Percentiles rank a stretch among this genome's conserved stretches.
Conservation (phyloP, 35 echinoderm and acorn worm species). For the Ptychodera flava region DNA sequence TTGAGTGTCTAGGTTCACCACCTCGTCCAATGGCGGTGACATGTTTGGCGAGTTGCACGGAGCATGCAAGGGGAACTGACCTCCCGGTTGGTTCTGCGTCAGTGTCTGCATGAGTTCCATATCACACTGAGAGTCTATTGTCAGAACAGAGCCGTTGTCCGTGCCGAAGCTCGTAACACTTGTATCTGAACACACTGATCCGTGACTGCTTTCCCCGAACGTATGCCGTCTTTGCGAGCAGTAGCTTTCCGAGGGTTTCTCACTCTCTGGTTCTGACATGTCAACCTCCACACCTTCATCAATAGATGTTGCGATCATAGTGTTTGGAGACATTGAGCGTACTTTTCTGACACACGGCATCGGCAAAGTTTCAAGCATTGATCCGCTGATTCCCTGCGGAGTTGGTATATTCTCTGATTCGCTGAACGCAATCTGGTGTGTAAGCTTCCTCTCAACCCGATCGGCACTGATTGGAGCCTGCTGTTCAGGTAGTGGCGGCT, state of each 20-base stretch:
- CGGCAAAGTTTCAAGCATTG: conserved; percentile 64
- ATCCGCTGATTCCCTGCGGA: conserved; percentile 53
- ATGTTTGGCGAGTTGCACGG: conserved; percentile 90
- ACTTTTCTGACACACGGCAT: conserved; percentile 52
- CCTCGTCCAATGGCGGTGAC: conserved; percentile 45
- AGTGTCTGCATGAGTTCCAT: conserved; percentile 96
- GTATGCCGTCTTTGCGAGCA: neutral
- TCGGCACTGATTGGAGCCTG: neutral
- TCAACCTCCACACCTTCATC: conserved; percentile 91
- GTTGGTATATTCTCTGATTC: conserved; percentile 64
- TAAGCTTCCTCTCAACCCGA: neutral
- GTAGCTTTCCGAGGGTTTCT: neutral
- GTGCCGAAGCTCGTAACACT: neutral
- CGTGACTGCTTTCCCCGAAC: neutral
- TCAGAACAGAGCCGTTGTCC: neutral
- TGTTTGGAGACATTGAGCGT: conserved; percentile 83
- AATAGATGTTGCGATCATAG: conserved; percentile 93
- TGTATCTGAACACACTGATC: neutral
- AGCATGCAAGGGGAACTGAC: conserved; percentile 43
- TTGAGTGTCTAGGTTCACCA: neutral
- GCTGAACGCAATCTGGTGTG: conserved; percentile 30
- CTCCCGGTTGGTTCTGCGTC: conserved; percentile 50
- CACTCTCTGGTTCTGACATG: conserved; percentile 72
- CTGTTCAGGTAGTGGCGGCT: neutral
- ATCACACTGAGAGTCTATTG: conserved; percentile 11